A percentile compares a stretch with the other conserved stretches of the same genome.
Conservation (phyloP, 2,888 invertebrate genomes). For the Carcina quercana region DNA sequence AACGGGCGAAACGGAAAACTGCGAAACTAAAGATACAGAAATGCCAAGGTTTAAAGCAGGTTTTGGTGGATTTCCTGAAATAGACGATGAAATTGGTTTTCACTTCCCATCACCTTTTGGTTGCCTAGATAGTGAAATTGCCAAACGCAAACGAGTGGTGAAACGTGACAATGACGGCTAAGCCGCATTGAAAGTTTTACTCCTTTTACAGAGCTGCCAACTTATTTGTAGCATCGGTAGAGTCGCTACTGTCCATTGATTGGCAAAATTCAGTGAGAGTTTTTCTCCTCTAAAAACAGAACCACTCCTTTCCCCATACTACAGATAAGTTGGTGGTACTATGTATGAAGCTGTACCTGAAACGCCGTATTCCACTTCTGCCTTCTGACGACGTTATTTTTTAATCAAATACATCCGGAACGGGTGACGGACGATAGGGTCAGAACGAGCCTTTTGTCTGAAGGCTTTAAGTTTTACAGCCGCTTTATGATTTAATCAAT, state of each 20-base stretch:
- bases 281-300: too few relatives aligned
- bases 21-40: too few relatives aligned
- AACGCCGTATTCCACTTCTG: conserved; percentile 38
- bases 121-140: conserved; percentile 58
- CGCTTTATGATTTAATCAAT: conserved; percentile 2
- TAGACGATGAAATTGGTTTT: conserved; percentile 23
- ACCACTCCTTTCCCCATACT: too few relatives aligned
- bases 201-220: conserved; percentile 50
- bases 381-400: conserved; percentile 76
- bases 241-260: too few relatives aligned
- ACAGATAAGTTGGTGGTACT: too few relatives aligned
- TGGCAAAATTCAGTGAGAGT: too few relatives aligned
- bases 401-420: conserved; percentile 75
- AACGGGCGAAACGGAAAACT: not conserved
- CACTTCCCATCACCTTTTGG: conserved; percentile 35
- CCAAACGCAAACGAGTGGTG: conserved; percentile 49
- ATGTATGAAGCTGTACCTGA: too few relatives aligned
- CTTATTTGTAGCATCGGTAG: too few relatives aligned
- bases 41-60: not conserved
- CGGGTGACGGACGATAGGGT: conserved; percentile 72
- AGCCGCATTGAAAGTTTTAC: conserved; percentile 57
- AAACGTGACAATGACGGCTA: conserved; percentile 70
- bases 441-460: conserved; percentile 33
- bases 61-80: conserved; percentile 17
- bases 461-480: conserved; percentile 1